Percentiles rank a stretch among this genome's conserved stretches.
These are phyloP conservation scores for Benthochromis sp. DNA, from an alignment of 2,113 vertebrate species.

Conservation along the genomic window DNA sequence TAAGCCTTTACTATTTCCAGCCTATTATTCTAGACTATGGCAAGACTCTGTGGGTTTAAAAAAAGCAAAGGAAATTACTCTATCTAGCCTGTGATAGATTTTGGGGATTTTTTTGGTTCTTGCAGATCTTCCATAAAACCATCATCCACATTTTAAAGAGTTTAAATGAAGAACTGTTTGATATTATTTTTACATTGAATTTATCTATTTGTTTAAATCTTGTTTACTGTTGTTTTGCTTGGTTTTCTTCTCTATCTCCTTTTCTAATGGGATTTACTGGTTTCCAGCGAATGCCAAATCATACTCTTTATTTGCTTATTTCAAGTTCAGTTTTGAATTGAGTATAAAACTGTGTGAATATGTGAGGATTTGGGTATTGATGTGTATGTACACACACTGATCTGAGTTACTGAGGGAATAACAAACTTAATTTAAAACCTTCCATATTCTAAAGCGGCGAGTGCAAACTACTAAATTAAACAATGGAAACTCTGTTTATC, in stretches of 20 bases:
- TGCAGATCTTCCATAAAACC: background rate
- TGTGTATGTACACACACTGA: background rate
- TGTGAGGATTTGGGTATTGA: background rate
- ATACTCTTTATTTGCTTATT: background rate
- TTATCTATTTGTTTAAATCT: slow-evolving; percentile 25
- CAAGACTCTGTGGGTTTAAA: background rate
- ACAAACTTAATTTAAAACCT: background rate
- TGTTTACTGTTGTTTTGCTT: background rate
- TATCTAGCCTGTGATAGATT: background rate
- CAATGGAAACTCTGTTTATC: background rate
- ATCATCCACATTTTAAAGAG: background rate
- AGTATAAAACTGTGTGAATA: background rate
- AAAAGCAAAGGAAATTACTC: background rate
- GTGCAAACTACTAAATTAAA: background rate
- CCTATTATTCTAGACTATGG: background rate
- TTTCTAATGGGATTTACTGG: slow-evolving; percentile 8
- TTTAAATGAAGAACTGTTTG: background rate
- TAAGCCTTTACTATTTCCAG: background rate
- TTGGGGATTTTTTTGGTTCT: accelerated
- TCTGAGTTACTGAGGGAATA: background rate
- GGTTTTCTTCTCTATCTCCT: background rate
- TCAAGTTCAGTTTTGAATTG: background rate
- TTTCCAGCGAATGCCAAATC: background rate
- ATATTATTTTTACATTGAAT: slow-evolving; percentile 22
- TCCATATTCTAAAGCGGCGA: background rate